phyloP scores from a whole-genome alignment of 2,113 vertebrate genomes.

The Anseranas semipalmata region DNA sequence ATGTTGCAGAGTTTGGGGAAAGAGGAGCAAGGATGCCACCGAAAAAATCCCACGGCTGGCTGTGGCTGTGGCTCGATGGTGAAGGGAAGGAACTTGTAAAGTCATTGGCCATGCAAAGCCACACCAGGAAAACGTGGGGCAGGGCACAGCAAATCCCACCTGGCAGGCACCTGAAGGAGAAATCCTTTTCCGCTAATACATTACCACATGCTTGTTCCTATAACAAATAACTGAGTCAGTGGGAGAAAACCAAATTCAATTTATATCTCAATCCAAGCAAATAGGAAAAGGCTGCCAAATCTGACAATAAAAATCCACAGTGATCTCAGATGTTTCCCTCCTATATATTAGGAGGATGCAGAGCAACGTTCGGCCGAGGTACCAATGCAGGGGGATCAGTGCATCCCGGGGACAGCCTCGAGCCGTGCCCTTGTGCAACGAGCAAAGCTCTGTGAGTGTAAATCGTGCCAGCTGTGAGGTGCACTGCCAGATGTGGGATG shows the following conservation, averaged over 20 bases:
- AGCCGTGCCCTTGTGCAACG: background rate
- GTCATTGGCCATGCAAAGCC: background rate
- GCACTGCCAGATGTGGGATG: background rate
- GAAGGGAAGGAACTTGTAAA: background rate
- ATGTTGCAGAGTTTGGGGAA: background rate
- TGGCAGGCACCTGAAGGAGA: background rate
- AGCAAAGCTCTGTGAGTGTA: background rate
- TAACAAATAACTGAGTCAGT: constrained; percentile 69
- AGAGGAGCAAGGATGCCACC: background rate
- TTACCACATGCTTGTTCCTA: constrained; percentile 43
- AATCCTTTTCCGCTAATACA: constrained; percentile 24
- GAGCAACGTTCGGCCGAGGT: background rate
- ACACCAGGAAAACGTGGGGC: background rate
- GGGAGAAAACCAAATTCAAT: constrained; percentile 62
- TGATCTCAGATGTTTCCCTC: constrained; percentile 45
- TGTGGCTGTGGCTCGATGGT: accelerated
- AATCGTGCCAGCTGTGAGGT: background rate
- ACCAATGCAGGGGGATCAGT: background rate
- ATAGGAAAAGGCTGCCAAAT: constrained; percentile 63
- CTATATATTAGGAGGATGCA: background rate
- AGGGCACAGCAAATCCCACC: constrained; percentile 15
- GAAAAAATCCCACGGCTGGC: background rate
- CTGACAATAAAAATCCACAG: constrained; percentile 14
- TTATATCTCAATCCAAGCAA: constrained; percentile 68
- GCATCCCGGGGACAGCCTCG: background rate